Evolutionary conservation across 2,888 invertebrate genomes (phyloP).

Genomic region (Periphyllus acericola): DNA sequence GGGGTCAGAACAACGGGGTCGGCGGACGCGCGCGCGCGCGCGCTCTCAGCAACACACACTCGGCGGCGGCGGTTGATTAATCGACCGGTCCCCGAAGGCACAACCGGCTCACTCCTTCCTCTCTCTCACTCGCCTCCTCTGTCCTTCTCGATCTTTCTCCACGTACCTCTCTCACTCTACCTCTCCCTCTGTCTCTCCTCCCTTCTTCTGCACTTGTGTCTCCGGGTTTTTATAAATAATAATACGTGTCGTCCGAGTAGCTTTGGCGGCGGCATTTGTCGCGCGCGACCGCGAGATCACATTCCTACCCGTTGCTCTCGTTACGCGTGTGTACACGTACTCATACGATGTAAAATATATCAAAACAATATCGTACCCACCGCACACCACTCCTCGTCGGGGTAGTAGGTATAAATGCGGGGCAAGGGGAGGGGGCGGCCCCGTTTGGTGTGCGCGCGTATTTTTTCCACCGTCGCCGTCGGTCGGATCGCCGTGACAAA

Average conservation of each 20-base stretch:
- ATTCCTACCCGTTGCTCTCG: conserved; percentile 57
- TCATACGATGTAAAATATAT: neutral
- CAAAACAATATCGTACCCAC: neutral
- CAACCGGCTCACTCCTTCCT: conserved; percentile 47
- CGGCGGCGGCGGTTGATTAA: conserved; percentile 53
- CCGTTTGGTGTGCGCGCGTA: neutral
- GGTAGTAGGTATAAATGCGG: neutral
- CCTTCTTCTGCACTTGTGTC: neutral
- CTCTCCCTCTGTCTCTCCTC: no score
- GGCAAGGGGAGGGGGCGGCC: neutral
- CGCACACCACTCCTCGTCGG: neutral
- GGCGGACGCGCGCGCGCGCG: conserved; percentile 22
- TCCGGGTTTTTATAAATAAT: conserved; percentile 25
- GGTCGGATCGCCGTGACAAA: conserved; percentile 14
- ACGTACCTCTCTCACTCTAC: no score
- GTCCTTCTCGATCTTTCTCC: neutral
- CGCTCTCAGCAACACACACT: neutral
- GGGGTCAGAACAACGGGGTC: neutral
- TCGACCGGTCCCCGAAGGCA: conserved; percentile 58
- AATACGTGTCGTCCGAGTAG: conserved; percentile 27
- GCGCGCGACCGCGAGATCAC: conserved; percentile 37
- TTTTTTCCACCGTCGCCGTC: neutral
- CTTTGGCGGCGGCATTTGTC: conserved; percentile 38
- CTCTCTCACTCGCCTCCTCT: neutral
- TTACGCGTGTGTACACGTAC: conserved; percentile 4